These are phyloP conservation scores for Pollenia amentaria DNA, from an alignment of 2,888 invertebrate genomes.

Conservation along the genomic window DNA sequence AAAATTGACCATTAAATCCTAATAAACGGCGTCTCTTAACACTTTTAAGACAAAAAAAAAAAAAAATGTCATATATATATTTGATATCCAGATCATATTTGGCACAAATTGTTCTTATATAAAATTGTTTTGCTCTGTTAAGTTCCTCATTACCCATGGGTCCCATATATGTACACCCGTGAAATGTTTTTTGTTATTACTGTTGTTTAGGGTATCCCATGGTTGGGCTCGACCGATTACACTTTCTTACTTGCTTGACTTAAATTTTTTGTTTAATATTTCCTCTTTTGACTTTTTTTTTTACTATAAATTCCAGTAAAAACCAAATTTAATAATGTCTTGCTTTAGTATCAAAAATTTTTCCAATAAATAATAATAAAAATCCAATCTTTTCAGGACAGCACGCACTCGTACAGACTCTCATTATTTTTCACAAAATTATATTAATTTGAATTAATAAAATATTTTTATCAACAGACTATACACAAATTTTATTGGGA, in stretches of 20 bases:
- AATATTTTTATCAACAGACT: conserved; percentile 78
- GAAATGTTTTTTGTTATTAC: too few relatives aligned
- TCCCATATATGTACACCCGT: too few relatives aligned
- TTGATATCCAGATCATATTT: too few relatives aligned
- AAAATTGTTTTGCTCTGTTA: too few relatives aligned
- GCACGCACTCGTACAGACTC: not conserved
- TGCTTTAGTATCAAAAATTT: not conserved
- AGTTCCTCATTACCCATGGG: too few relatives aligned
- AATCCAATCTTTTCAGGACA: conserved; percentile 11
- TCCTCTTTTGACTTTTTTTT: not conserved
- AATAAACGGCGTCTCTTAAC: too few relatives aligned
- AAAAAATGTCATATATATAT: too few relatives aligned
- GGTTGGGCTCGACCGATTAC: too few relatives aligned
- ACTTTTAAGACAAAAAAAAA: too few relatives aligned
- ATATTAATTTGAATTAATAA: conserved; percentile 83
- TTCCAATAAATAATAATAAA: conserved; percentile 28
- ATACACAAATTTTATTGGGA: conserved; percentile 36
- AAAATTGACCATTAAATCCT: too few relatives aligned
- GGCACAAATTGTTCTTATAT: too few relatives aligned
- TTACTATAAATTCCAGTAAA: not conserved
- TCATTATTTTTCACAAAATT: conserved; percentile 75
- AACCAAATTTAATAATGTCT: not conserved
- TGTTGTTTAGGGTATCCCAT: too few relatives aligned
- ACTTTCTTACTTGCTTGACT: not conserved
- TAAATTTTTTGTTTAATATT: not conserved